Base-by-base conservation (phyloP, 1,140 invertebrate genomes). In the Asobara japonica region DNA sequence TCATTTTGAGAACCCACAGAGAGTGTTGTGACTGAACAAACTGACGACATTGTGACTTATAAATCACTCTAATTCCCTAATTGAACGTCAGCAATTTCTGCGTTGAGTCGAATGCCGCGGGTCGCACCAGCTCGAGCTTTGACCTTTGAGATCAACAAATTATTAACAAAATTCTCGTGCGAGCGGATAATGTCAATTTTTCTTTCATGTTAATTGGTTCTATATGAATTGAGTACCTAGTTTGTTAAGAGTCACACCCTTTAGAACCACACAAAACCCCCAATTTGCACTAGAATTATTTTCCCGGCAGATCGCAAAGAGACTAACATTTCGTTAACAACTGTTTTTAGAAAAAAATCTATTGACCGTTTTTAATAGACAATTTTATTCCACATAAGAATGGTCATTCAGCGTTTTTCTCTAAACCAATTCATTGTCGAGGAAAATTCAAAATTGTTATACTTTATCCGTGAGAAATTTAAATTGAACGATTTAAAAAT, bases 31-130 rank as follows among this genome's bases (percentile, higher is more conserved):
- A 33, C 27, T 1, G 18, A 27, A 33, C 11, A 25, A 7, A 51
- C 22, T 73, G 66, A 61, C 36, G 16, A 51, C 45, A 56, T 18
- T 20, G 13, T 69, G 69, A 66, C 72, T 74, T 71, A 69, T 64
- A 36, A 73, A 73, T 72, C n/a, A 36, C 68, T 61, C 56, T 72
- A 70, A 77, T 74, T 74, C 64, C 66, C 71, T 78, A 80, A 82
- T 81, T 79, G 76, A 74, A 77, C 74, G 71, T 69, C 75, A 72
- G 70, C 80, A 82, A 82, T 81, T 82, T 81, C 72, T 74, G 71
- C 72, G 74, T 79, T 76, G 78, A 74, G 74, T 45, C 69, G 30
- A 71, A 71, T 65, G 72, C 7, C 18, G 36, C 13, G 16, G 3
- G 20, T 7, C 16, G 3, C 30, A 4, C 41, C 20, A 13, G 27